A percentile compares a stretch with the other conserved stretches of the same genome.
phyloP scores from a whole-genome alignment of 2,113 vertebrate species.

The Solea senegalensis region DNA sequence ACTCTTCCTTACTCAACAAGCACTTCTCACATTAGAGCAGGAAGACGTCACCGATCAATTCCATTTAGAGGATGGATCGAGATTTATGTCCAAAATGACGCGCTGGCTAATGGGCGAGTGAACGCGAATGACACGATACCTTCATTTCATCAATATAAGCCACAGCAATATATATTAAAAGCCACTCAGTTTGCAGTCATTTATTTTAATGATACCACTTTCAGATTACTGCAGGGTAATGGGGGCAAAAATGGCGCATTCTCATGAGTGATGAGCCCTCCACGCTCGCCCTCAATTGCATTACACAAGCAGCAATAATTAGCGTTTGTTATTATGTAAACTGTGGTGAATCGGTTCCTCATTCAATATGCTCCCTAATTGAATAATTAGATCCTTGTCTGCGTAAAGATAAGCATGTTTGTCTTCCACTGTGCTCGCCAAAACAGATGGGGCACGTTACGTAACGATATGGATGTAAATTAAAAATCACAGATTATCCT shows the following conservation, averaged over 20 bases:
- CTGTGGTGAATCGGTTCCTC: slow-evolving; percentile 67
- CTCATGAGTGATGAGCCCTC: slow-evolving; percentile 61
- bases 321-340: slow-evolving; percentile 68
- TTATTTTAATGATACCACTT: slow-evolving; percentile 57
- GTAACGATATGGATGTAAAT: slow-evolving; percentile 60
- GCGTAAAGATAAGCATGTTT: slow-evolving; percentile 59
- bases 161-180: slow-evolving; percentile 48
- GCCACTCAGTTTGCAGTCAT: slow-evolving; percentile 34
- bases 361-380: slow-evolving; percentile 68
- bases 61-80: slow-evolving; percentile 29
- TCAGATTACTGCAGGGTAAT: slow-evolving; percentile 57
- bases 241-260: slow-evolving; percentile 44
- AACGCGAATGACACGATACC: slow-evolving; percentile 34
- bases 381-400: slow-evolving; percentile 65
- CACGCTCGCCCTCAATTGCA: slow-evolving; percentile 51
- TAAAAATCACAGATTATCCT: slow-evolving; percentile 51
- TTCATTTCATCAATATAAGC: slow-evolving; percentile 52
- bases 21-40: slow-evolving; percentile 44
- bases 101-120: slow-evolving; percentile 35
- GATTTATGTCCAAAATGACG: slow-evolving; percentile 46
- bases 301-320: slow-evolving; percentile 70
- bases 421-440: slow-evolving; percentile 36
- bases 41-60: slow-evolving; percentile 40
- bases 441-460: slow-evolving; percentile 64
- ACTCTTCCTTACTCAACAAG: slow-evolving; percentile 17